Conservation (phyloP, 2,113 vertebrate species). For the Cacatua alba region DNA sequence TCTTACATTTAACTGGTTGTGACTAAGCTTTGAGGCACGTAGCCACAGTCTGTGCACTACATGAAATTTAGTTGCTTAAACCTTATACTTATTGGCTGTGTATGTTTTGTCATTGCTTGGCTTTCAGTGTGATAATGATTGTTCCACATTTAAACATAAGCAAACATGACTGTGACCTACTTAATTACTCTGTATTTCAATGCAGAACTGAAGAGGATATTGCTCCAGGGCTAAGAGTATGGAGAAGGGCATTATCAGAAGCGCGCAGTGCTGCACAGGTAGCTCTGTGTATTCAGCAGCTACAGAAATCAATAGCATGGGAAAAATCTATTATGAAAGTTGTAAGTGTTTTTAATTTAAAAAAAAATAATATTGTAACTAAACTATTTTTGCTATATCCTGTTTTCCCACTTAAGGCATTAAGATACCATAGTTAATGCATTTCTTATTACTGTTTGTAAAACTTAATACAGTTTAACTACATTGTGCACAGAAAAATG, state of each 20-base stretch:
- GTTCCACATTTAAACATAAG: constrained; percentile 68
- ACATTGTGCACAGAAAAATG: neutral
- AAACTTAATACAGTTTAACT: neutral
- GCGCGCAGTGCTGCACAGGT: constrained; percentile 95
- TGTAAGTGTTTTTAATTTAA: constrained; percentile 81
- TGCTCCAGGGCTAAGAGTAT: constrained; percentile 95
- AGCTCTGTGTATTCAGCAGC: constrained; percentile 97
- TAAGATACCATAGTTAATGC: neutral
- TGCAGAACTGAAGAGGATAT: constrained; percentile 95
- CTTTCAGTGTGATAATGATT: constrained; percentile 83
- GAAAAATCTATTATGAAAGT: constrained; percentile 99
- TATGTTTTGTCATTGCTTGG: constrained; percentile 86
- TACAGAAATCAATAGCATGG: constrained; percentile 99
- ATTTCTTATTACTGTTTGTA: neutral
- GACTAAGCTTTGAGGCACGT: constrained; percentile 85
- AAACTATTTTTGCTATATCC: constrained; percentile 39
- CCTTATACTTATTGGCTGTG: constrained; percentile 84
- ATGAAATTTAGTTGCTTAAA: constrained; percentile 86
- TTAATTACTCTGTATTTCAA: constrained; percentile 71
- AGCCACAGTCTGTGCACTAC: constrained; percentile 85
- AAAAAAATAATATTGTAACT: constrained; percentile 37
- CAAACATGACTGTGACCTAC: constrained; percentile 70
- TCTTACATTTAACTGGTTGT: constrained; percentile 81
- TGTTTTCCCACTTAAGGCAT: neutral
- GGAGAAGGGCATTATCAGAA: constrained; percentile 93